Evolutionary conservation across 2,888 invertebrate genomes (phyloP), one percentile per base, ranked within the genome.

Genomic region (Cryptus armator): DNA sequence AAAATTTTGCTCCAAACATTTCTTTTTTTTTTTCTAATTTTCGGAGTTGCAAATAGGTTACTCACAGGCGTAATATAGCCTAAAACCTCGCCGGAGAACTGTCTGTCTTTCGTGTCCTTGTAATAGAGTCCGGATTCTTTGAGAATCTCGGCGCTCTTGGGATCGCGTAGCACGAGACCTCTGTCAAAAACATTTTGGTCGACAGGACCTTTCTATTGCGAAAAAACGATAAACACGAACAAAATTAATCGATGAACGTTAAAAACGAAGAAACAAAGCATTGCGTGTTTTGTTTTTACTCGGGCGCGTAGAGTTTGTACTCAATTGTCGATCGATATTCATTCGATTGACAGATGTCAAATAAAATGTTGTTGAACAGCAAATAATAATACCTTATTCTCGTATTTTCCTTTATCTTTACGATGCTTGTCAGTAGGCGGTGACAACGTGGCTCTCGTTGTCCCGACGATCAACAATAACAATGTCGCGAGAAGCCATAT

Each of bases 1-100:
- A 37, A 37, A 37, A 6, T 37, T 37, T 37, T 37, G 5, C 9
- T 37, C 9, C 37, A 6, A 7, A 37, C 37, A 5, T 37, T 6
- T 37, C n/a, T n/a, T 37, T 37, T 5, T 24, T 24, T 24, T 24
- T 24, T 24, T 0, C 3, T 24, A 24, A 24, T 24, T 24, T 24
- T 24, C 24, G 24, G 3, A 37, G 1, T 37, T 37, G 37, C 3
- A 37, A 37, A 9, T 7, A 37, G 1, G 37, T 2, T 37, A 37
- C 95, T 94, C 94, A 97, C 98, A 82, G 99, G 98, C 66, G 99
- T 99, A 64, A 99, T 97, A 94, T 98, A 99, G 81, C 98, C 99
- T 85, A 99, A 94, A 16, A 97, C 96, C n/a, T 96, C 95, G 67
- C 97, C 97, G 85, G 96, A 95, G 90, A 97, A 97, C 89, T 96